Base-by-base conservation (phyloP, 2,113 vertebrate species). In the Vidua chalybeata region DNA sequence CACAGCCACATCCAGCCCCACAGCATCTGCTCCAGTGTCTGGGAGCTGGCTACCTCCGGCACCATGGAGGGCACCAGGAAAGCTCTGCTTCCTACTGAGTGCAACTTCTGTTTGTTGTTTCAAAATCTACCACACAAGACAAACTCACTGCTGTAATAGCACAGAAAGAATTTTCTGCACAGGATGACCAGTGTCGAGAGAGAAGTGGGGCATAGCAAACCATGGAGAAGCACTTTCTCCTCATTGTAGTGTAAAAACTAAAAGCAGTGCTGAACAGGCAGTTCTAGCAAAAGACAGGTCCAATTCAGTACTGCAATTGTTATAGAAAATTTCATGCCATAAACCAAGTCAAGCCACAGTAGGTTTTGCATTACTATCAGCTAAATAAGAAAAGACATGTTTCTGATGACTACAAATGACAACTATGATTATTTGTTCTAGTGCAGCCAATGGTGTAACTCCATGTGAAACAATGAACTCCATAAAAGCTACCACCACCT, bases 1-100 rank as follows among this genome's bases (percentile, higher is more conserved):
- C 2, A 1, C 4, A 8, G 46, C 27, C 1, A 0, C 48, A 31
- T 71, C 66, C 76, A 71, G 3, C 33, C 33, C 68, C 1, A 5
- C 37, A 23, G 69, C 8, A 1, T 30, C 56, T 33, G 33, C 1
- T 33, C 27, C 11, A 2, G 13, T 2, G 9, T 9, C 28, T 2
- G 2, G 43, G n/a, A 63, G 22, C 21, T 62, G 13, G 10, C 54
- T 58, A 11, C 45, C 20, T 52, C 37, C 2, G 0, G 2, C 72
- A 37, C 21, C 39, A 27, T 4, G 0, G 9, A 72, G 48, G 2
- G 1, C 28, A 10, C 24, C 35, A 7, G 41, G 75, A 62, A 43
- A 75, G 46, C 76, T 89, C 52, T 58, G 62, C 39, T 33, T 37
- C 31, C 16, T 4, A 7, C 23, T 8, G 0, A 26, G 10, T 12